These are phyloP conservation scores for Cherax quadricarinatus DNA, from an alignment of 1,140 invertebrate species.

Conservation along the genomic window DNA sequence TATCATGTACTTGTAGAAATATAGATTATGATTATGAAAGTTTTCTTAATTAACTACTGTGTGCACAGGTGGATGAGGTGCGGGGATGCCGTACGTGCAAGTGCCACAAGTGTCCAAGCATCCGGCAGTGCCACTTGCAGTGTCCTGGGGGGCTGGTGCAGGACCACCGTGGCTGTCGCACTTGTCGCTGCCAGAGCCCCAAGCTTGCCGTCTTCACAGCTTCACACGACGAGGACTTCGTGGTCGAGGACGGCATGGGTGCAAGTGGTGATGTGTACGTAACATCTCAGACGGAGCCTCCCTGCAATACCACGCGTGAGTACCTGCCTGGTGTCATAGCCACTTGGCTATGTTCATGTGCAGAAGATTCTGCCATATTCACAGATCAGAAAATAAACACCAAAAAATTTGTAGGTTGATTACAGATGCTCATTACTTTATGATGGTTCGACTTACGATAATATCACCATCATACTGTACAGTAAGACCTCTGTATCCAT, in stretches of 20 bases:
- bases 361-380: background rate
- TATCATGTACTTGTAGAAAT: too few species aligned
- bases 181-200: background rate
- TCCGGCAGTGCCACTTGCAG: background rate
- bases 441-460: too few species aligned
- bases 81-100: background rate
- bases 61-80: background rate
- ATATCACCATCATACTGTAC: too few species aligned
- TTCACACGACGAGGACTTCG: background rate
- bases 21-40: too few species aligned
- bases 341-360: background rate
- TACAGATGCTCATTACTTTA: too few species aligned
- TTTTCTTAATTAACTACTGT: background rate
- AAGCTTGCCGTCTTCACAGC: background rate
- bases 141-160: background rate
- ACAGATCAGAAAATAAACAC: too few species aligned
- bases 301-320: conserved; percentile 2
- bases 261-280: background rate
- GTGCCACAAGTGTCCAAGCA: background rate
- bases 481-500: too few species aligned
- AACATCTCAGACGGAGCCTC: background rate
- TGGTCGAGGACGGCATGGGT: background rate
- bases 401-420: too few species aligned
- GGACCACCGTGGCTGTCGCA: background rate
- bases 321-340: background rate